A percentile compares a stretch with the other conserved stretches of the same genome.
phyloP scores from a whole-genome alignment of 2,888 invertebrate genomes.

The Ochropleura leucogaster region DNA sequence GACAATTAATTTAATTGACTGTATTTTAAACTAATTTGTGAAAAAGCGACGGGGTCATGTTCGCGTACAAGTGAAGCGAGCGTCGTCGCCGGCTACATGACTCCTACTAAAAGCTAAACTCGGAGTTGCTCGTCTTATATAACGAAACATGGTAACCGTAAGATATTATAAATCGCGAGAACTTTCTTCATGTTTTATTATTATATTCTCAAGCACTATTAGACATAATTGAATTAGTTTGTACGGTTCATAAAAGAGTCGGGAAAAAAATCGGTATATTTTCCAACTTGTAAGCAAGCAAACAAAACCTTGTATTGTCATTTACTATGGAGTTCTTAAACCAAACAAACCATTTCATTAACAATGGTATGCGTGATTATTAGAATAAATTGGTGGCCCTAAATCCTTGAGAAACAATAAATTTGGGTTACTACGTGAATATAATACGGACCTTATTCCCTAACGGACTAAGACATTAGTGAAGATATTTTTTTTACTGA shows the following conservation, averaged over 20 bases:
- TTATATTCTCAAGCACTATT: neutral
- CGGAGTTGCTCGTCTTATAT: constrained; percentile 47
- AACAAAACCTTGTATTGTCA: neutral
- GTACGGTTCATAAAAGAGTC: neutral
- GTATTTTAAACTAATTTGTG: constrained; percentile 26
- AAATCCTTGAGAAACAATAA: neutral
- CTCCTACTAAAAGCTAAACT: constrained; percentile 66
- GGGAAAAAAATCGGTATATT: neutral
- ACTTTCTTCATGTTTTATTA: constrained; percentile 25
- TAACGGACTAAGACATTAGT: neutral
- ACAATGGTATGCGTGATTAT: neutral
- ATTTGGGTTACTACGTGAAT: neutral
- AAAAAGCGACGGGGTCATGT: constrained; percentile 47
- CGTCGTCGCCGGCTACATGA: constrained; percentile 67
- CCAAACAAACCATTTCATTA: neutral
- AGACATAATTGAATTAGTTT: neutral
- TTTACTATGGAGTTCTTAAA: neutral
- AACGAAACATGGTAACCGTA: constrained; percentile 36
- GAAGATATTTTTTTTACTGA: neutral
- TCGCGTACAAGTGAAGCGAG: constrained; percentile 63
- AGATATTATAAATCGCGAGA: constrained; percentile 17
- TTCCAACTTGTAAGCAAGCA: too few relatives aligned
- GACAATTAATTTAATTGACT: constrained; percentile 3
- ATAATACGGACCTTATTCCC: neutral
- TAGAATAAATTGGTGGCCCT: neutral